Percentiles rank a stretch among this genome's conserved stretches.
phyloP scores from a whole-genome alignment of 2,113 vertebrate genomes.

The Triplophysa tibetana region DNA sequence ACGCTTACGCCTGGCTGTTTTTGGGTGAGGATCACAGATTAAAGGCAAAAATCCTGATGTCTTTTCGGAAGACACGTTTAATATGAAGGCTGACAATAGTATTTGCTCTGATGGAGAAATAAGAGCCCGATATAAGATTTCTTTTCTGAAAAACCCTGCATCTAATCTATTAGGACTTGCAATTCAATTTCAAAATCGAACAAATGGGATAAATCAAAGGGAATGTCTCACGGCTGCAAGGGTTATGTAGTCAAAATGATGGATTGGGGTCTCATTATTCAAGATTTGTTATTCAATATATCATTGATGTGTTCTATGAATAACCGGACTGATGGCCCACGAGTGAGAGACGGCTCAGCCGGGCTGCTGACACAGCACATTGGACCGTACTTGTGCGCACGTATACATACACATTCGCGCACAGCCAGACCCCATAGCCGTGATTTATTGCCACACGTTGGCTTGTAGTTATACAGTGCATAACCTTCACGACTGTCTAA shows the following conservation, averaged over 20 bases:
- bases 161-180: conserved; percentile 62
- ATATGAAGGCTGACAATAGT: conserved; percentile 5
- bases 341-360: conserved; percentile 50
- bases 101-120: conserved; percentile 19
- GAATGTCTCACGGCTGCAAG: conserved; percentile 54
- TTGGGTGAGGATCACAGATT: conserved; percentile 26
- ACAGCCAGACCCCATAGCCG: conserved; percentile 17
- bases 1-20: conserved; percentile 18
- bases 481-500: conserved; percentile 32
- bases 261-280: conserved; percentile 73
- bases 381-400: conserved; percentile 12
- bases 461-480: conserved; percentile 31
- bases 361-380: conserved; percentile 70
- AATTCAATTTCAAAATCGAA: conserved; percentile 68
- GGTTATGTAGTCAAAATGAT: conserved; percentile 61
- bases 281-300: conserved; percentile 78
- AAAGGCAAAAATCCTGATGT: conserved; percentile 23
- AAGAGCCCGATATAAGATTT: conserved; percentile 11
- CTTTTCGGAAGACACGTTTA: conserved; percentile 9
- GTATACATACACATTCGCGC: not conserved
- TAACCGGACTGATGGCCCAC: conserved; percentile 68
- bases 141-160: conserved; percentile 42
- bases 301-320: conserved; percentile 77
- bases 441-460: conserved; percentile 46
- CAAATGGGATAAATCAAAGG: conserved; percentile 63